Evolutionary conservation across 2,113 vertebrate species (phyloP).

Genomic region (Mastomys coucha): DNA sequence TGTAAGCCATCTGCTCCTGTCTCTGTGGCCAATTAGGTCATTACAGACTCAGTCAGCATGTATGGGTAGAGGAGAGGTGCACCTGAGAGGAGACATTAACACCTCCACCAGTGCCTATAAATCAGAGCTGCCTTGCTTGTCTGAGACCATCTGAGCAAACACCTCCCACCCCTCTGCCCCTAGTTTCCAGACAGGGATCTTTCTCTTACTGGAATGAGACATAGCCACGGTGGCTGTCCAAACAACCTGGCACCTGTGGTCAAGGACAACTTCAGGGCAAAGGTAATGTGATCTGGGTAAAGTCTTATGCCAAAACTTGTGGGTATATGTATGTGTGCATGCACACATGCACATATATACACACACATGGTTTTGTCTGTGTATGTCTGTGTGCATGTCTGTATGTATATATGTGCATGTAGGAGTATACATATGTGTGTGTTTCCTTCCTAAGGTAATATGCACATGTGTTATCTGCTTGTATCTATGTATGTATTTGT

Average conservation of each 20-base stretch:
- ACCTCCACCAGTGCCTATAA: constrained; percentile 13
- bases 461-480: too few species aligned
- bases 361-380: too few species aligned
- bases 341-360: too few species aligned
- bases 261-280: not conserved
- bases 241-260: not conserved
- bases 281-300: not conserved
- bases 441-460: too few species aligned
- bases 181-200: not conserved
- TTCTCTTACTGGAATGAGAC: not conserved
- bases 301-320: not conserved
- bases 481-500: too few species aligned
- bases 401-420: not conserved
- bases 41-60: constrained; percentile 14
- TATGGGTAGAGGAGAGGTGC: not conserved
- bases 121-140: constrained; percentile 7
- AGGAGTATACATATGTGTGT: too few species aligned
- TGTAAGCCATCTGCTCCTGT: constrained; percentile 58
- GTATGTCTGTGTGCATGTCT: too few species aligned
- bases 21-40: constrained; percentile 60
- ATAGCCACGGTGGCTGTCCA: not conserved
- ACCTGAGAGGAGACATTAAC: constrained; percentile 38
- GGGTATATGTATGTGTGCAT: not conserved
- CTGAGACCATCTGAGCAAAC: constrained; percentile 34
- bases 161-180: not conserved